Base-by-base conservation (phyloP, 1,140 invertebrate genomes). In the Aphelinus certus region DNA sequence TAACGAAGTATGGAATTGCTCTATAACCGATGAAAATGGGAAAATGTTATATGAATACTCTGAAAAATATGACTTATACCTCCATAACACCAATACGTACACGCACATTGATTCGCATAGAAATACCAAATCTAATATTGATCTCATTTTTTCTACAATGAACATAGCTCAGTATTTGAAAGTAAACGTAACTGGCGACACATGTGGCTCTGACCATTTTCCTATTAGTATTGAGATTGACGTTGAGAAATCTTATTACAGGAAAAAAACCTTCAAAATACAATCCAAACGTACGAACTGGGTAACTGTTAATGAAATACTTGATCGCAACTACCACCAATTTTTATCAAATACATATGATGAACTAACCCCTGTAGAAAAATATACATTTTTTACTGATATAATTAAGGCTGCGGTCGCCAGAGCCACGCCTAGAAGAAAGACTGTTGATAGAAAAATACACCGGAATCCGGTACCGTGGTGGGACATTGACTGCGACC, bases 401-500 rank as follows among this genome's bases (percentile, higher is more conserved):
- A 53, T 53, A 9, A 9, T 53, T 6, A 53, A 4, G 51, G 9
- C 4, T 53, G 43, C 5, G 7, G 47, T 64, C 6, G n/a, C 47
- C 6, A 9, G 3, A 46, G 4, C 4, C 42, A 64, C 62, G 3
- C 62, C 62, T 64, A 4, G 6, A 64, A 64, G 42, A 45, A 60
- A 10, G n/a, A 3, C 3, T 3, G 7, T 9, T 6, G 4, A 43
- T 43, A 47, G n/a, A 10, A 64, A 47, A 42, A 9, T 5, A 55
- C 60, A 75, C 46, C 66, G 9, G 47, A 71, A 76, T 68, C 69
- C 75, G 1, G 75, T 71, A 3, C 55, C 58, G 2, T 77, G 72
- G 76, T 77, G 76, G 68, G 72, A 77, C n/a, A 7, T 10, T 0
- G 73, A 78, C 6, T 78, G 73, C 45, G 47, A 73, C n/a, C 63